Base-by-base conservation (phyloP, 2,888 invertebrate species). In the Drosophila subquinaria region DNA sequence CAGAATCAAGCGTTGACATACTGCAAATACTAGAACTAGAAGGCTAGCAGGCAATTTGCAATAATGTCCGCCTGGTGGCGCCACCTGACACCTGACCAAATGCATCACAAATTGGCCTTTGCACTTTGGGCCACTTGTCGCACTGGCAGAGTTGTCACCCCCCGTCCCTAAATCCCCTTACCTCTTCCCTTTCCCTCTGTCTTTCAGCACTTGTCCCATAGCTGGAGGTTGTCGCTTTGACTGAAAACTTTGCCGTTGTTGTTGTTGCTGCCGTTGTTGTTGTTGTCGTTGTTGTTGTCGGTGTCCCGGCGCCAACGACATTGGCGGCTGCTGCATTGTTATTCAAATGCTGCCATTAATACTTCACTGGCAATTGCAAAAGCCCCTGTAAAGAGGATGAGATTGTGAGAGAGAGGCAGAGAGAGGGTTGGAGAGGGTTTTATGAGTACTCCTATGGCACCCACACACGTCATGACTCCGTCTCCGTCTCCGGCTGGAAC, bases 341-440 rank as follows among this genome's bases (percentile, higher is more conserved):
- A 86, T 86, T 86, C 86, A 86, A 86, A 86, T 86, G 81, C 86
- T 74, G 78, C 80, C 86, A 86, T 86, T 86, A 86, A 88, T 86
- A 83, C 88, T 86, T 86, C 86, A 74, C 81, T 77, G 75, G 81
- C 88, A 88, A 88, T 88, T 88, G 78, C 77, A 62, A 88, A 76
- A 76, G 72, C 66, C 35, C 56, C 43, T 69, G 33, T 30, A 36
- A 55, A 60, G 23, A 8, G 43, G 43, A 27, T 51, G 63, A 33
- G 48, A 45, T 62, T 20, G 30, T 30, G 1, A 20, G 23, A n/a
- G 53, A 52, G 15, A 50, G 42, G 35, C 30, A 13, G 10, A 1
- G 3, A 8, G 11, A 13, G 52, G 43, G 23, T 45, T 27, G 38
- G 38, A 20, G 9, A 17, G n/a, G 8, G 20, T n/a, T 30, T 27